These are phyloP conservation scores for Hybos culiciformis DNA, from an alignment of 2,888 invertebrate species.

Conservation along the genomic window DNA sequence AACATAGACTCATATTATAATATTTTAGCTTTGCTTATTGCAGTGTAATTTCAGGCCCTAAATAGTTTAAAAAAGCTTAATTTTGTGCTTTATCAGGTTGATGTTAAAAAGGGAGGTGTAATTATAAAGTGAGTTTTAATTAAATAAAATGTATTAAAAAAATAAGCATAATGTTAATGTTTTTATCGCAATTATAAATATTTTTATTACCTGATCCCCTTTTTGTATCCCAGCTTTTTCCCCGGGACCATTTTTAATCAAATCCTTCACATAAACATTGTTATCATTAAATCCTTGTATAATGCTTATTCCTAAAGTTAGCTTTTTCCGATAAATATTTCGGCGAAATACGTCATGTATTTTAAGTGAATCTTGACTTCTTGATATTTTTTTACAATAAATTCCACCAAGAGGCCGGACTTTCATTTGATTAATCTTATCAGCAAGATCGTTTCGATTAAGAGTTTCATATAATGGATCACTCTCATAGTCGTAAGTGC, in stretches of 20 bases:
- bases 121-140: too few species aligned
- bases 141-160: neutral
- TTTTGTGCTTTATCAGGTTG: too few species aligned
- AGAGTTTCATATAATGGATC: neutral
- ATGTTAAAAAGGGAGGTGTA: too few species aligned
- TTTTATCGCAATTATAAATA: neutral
- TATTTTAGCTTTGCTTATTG: too few species aligned
- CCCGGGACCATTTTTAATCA: slow-evolving; percentile 17
- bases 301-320: slow-evolving; percentile 18
- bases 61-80: too few species aligned
- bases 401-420: too few species aligned
- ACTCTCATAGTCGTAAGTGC: slow-evolving; percentile 3
- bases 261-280: slow-evolving; percentile 19
- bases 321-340: too few species aligned
- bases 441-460: neutral
- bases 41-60: too few species aligned
- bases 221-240: slow-evolving; percentile 15
- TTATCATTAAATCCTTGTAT: slow-evolving; percentile 16
- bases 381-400: too few species aligned
- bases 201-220: slow-evolving; percentile 18
- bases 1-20: too few species aligned
- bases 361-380: slow-evolving; percentile 14
- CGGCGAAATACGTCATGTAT: slow-evolving; percentile 9
- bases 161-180: neutral
- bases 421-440: neutral